These are phyloP conservation scores for Helarctos malayanus DNA, from an alignment of 2,797 vertebrate genomes.

Conservation along the genomic window DNA sequence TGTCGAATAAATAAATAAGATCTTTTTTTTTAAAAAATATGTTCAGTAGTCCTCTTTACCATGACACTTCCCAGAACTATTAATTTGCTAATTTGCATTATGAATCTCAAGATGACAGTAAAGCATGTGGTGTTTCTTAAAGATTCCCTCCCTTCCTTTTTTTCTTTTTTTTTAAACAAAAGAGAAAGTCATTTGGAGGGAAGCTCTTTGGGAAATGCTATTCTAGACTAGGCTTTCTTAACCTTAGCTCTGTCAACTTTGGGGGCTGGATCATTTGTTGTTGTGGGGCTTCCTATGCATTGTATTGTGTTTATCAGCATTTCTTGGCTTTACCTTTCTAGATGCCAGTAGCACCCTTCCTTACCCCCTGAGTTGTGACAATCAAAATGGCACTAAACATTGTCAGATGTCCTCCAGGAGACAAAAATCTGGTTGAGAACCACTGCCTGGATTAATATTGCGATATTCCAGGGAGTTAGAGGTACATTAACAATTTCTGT, in stretches of 20 bases:
- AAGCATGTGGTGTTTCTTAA: not conserved
- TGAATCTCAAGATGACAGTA: not conserved
- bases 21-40: not conserved
- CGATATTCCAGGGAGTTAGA: not conserved
- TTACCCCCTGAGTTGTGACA: not conserved
- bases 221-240: not conserved
- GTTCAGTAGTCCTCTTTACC: not conserved
- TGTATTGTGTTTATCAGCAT: not conserved
- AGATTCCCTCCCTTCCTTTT: not conserved
- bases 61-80: not conserved
- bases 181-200: not conserved
- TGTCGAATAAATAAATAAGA: too few relatives aligned
- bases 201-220: not conserved
- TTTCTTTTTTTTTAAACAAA: not conserved
- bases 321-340: not conserved
- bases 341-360: not conserved
- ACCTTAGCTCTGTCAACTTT: not conserved
- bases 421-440: constrained; percentile 24
- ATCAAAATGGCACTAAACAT: not conserved
- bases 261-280: not conserved
- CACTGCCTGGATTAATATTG: not conserved
- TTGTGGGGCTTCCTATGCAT: not conserved
- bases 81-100: not conserved
- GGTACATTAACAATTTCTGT: not conserved
- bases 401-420: not conserved